These are phyloP conservation scores for Chaitophorus viminalis DNA, from an alignment of 2,888 invertebrate genomes.

Conservation along the genomic window DNA sequence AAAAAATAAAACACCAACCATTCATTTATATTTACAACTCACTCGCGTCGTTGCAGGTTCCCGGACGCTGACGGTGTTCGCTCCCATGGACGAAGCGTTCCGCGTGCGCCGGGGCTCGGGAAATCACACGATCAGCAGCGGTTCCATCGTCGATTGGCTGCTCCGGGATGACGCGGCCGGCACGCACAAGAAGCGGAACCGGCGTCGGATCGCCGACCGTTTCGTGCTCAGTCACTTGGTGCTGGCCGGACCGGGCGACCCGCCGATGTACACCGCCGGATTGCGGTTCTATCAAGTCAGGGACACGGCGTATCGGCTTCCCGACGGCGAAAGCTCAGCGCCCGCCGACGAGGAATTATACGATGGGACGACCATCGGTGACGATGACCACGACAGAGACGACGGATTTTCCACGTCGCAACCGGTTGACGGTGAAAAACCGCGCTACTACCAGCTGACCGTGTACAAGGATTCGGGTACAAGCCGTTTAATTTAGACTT, in stretches of 20 bases:
- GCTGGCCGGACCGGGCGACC: conserved; percentile 69
- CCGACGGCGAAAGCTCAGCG: background rate
- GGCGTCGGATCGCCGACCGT: conserved; percentile 71
- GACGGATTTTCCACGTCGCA: background rate
- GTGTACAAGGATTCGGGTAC: conserved; percentile 83
- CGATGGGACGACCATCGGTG: conserved; percentile 66
- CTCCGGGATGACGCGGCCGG: conserved; percentile 68
- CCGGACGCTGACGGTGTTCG: conserved; percentile 86
- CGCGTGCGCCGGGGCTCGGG: conserved; percentile 73
- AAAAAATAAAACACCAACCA: no score
- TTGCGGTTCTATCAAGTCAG: conserved; percentile 88
- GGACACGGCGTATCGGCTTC: conserved; percentile 70
- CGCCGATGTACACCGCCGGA: conserved; percentile 82
- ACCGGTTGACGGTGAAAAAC: conserved; percentile 5
- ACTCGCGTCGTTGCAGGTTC: conserved; percentile 73
- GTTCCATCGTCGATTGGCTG: conserved; percentile 68
- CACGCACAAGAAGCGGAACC: background rate
- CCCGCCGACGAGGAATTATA: conserved; percentile 78
- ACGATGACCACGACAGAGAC: background rate
- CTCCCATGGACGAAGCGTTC: conserved; percentile 85
- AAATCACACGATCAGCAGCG: conserved; percentile 67
- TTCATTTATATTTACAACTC: no score
- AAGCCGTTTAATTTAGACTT: conserved; percentile 64
- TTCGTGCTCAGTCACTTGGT: conserved; percentile 81
- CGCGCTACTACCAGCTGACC: conserved; percentile 74